Evolutionary conservation across 2,888 invertebrate genomes (phyloP).

Genomic region (Selenia dentaria): DNA sequence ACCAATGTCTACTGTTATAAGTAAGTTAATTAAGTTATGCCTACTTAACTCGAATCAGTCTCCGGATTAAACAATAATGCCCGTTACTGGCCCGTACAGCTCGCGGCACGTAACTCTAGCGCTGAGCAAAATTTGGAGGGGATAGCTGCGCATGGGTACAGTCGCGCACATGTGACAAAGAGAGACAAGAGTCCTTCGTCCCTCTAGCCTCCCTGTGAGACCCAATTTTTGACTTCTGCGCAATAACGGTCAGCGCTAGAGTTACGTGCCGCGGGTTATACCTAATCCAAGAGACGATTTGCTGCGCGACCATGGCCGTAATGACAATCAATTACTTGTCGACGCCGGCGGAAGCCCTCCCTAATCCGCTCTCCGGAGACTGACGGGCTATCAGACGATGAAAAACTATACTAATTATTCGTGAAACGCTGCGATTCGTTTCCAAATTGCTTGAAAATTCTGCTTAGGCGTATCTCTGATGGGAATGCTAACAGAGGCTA

Average conservation of each 20-base stretch:
- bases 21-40: no score
- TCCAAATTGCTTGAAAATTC: constrained; percentile 48
- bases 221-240: no score
- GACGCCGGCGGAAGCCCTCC: constrained; percentile 51
- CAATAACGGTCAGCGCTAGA: no score
- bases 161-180: no score
- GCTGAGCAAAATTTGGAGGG: no score
- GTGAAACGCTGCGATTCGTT: constrained; percentile 41
- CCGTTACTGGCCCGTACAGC: no score
- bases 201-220: no score
- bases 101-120: no score
- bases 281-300: constrained; percentile 50
- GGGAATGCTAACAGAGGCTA: constrained; percentile 40
- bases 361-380: constrained; percentile 48
- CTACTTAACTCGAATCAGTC: constrained; percentile 32
- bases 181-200: no score
- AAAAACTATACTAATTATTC: constrained; percentile 67
- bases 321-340: constrained; percentile 64
- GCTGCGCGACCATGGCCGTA: constrained; percentile 53
- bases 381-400: constrained; percentile 48
- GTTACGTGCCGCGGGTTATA: no score
- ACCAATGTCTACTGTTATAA: constrained; percentile 21
- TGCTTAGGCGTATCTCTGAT: constrained; percentile 36
- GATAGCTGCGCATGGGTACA: no score
- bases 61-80: constrained; percentile 31